Conservation (phyloP, 2,113 vertebrate genomes). For the Dolichallabes microphthalmus region DNA sequence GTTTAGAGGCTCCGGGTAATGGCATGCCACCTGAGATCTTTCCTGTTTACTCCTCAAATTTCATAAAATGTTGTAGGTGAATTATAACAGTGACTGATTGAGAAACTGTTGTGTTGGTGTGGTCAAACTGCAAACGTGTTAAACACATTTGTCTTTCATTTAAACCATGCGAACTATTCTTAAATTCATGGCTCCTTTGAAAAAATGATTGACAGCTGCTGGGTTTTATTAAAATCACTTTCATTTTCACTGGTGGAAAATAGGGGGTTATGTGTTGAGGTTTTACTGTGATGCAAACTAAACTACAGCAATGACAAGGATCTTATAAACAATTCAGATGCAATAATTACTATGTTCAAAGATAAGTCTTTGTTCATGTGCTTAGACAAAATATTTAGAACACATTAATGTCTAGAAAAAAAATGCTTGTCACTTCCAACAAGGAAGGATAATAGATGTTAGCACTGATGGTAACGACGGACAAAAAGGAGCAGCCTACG, state of each 20-base stretch:
- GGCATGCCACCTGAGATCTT: conserved; percentile 69
- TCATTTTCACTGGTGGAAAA: neutral
- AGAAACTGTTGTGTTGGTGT: conserved; percentile 50
- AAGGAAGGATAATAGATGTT: conserved; percentile 72
- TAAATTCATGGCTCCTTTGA: neutral
- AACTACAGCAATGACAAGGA: conserved; percentile 7
- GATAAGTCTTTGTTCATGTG: conserved; percentile 56
- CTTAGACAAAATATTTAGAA: conserved; percentile 70
- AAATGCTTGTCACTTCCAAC: conserved; percentile 68
- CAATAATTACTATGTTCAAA: conserved; percentile 51
- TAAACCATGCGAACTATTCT: neutral
- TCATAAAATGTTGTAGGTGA: conserved; percentile 71
- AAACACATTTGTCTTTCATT: neutral
- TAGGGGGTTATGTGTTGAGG: neutral
- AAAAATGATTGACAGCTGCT: neutral
- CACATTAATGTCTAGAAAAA: conserved; percentile 68
- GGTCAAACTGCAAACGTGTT: neutral
- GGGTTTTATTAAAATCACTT: neutral
- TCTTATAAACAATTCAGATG: conserved; percentile 30
- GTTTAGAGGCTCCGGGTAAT: conserved; percentile 78
- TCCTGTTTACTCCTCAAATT: conserved; percentile 79
- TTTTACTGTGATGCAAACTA: conserved; percentile 9
- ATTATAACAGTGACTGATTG: conserved; percentile 68
- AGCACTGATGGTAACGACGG: conserved; percentile 63
- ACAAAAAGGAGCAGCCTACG: conserved; percentile 69